Evolutionary conservation across 2,888 invertebrate species (phyloP), one percentile per base, ranked within the genome.

Genomic region (Archaeoteleia sp.): DNA sequence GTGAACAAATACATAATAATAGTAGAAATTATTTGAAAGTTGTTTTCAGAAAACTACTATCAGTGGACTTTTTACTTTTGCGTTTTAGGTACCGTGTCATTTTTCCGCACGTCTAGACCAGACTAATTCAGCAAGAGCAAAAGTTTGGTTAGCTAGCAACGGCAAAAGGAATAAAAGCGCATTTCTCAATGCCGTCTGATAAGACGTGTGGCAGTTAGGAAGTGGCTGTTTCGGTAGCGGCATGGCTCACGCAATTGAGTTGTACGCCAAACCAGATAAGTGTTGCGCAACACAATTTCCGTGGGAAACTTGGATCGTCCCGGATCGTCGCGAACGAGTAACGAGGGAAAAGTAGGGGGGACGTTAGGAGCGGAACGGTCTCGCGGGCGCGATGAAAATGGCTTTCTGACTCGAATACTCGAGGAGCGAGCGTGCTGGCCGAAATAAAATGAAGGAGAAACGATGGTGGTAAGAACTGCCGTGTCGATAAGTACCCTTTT

Each of bases 401-500:
- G 29, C 30, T 43, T 45, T 40, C 51, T 48, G 45, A 46, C 61
- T 57, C 10, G 61, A 67, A 67, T 61, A 53, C 57, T 23, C 45
- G 58, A 67, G 65, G n/a, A n/a, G n/a, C n/a, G n/a, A n/a, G n/a
- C n/a, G n/a, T n/a, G n/a, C n/a, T n/a, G n/a, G n/a, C 51, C 49
- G 43, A 63, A 63, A 68, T 58, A 63, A 63, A 68, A 55, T 42
- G 39, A 49, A 37, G 49, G 45, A 34, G 35, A 20, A 53, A 40
- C 20, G 45, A 30, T 43, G 48, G 49, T 65, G 69, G 76, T 77
- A 80, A 81, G 77, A 78, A 78, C 76, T 77, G 76, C 78, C 77
- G 75, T 75, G 77, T 80, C 79, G 80, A 81, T 81, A 81, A 79
- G 80, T 78, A 75, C 76, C 78, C 75, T 81, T 82, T 79, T 76